Base-by-base conservation (phyloP, 2,113 vertebrate species). In the Oenanthe melanoleuca region DNA sequence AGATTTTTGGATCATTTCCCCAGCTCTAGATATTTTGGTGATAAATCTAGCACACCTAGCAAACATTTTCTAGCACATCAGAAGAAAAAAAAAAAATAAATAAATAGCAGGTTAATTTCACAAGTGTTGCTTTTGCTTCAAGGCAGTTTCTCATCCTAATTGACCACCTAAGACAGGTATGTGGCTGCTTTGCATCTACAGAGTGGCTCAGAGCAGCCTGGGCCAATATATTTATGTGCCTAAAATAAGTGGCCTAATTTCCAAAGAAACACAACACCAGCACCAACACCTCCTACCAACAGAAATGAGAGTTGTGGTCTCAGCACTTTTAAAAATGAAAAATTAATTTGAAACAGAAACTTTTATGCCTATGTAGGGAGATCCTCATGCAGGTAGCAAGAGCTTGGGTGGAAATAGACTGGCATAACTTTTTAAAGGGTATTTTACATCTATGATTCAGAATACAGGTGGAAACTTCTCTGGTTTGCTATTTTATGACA, bases 211-310 rank as follows among this genome's bases (percentile, higher is more conserved):
- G 17, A 37, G 44, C 67, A 86, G 44, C 26, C 37, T 84, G 49
- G 72, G n/a, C 56, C 52, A 64, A 49, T 59, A n/a, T 57, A 95
- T 86, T 84, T 91, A 40, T 19, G 24, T 74, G n/a, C 22, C 55
- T 86, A 87, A 96, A 96, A 88, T 83, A 91, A 86, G 71, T 80
- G 82, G 34, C 67, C 85, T 78, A 25, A 74, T 96, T 95, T 96
- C 90, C 75, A 67, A 53, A 87, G 85, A 47, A 24, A n/a, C 33
- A 65, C 11, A 88, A 18, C 74, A 92, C 24, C 74, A 92, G 64
- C 85, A 66, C 55, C 74, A 92, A 67, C 85, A 66, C 55, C 88
- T 80, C 71, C 81, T 73, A 95, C 67, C 69, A 88, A 33, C 37
- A 52, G 14, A 66, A 82, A 79, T 44, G 47, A 86, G 13, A 80